Conservation (phyloP, 2,888 invertebrate species). For the Diploptera punctata region DNA sequence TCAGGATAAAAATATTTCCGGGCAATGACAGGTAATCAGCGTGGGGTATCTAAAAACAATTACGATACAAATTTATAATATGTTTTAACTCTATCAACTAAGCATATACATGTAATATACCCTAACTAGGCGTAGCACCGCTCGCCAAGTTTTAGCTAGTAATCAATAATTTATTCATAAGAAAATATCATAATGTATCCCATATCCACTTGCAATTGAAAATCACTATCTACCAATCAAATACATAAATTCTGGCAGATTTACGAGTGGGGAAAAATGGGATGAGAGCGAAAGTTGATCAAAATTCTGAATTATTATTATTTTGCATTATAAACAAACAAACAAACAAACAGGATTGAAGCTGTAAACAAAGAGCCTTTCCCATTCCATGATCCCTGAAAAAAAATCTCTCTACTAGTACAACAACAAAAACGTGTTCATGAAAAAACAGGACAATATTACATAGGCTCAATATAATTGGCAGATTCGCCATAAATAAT, state of each 20-base stretch:
- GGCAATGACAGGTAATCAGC: too few relatives aligned
- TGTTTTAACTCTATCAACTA: too few relatives aligned
- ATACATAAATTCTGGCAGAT: constrained; percentile 2
- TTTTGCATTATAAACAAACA: constrained; percentile 26
- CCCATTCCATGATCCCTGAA: constrained; percentile 2
- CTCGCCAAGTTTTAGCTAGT: too few relatives aligned
- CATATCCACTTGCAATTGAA: too few relatives aligned
- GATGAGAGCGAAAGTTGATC: not conserved
- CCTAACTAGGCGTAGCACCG: too few relatives aligned
- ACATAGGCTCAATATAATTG: constrained; percentile 27
- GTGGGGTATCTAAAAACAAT: too few relatives aligned
- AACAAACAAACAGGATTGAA: constrained; percentile 24
- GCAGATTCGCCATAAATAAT: constrained; percentile 30
- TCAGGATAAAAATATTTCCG: too few relatives aligned
- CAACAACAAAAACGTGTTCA: constrained; percentile 15
- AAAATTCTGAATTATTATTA: constrained; percentile 31
- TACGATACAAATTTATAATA: too few relatives aligned
- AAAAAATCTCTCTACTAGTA: not conserved
- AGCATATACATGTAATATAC: too few relatives aligned
- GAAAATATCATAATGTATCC: too few relatives aligned
- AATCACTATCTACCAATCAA: too few relatives aligned
- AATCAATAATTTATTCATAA: too few relatives aligned
- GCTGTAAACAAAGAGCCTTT: constrained; percentile 21
- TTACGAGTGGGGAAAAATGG: not conserved
- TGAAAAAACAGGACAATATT: constrained; percentile 28